These are phyloP conservation scores for Melanotus villosus DNA, from an alignment of 2,888 invertebrate species.

Conservation along the genomic window DNA sequence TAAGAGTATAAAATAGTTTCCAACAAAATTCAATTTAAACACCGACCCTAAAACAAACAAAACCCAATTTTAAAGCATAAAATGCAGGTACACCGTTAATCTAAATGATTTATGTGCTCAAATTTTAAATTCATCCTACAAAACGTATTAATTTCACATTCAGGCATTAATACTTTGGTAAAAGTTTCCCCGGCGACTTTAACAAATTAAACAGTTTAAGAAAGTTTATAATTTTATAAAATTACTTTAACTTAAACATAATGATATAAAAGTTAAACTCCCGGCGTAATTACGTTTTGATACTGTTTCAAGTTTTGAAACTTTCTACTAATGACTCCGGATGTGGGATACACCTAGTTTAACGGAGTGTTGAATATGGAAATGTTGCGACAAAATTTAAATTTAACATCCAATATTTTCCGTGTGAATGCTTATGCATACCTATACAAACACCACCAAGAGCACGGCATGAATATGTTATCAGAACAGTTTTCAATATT, in stretches of 20 bases:
- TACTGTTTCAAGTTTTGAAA: not conserved
- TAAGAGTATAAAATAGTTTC: no score
- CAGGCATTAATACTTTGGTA: not conserved
- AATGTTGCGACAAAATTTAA: not conserved
- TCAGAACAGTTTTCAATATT: not conserved
- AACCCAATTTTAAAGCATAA: no score
- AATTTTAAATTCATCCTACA: not conserved
- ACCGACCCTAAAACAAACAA: no score
- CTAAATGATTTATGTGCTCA: not conserved
- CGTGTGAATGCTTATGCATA: not conserved
- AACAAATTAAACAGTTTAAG: constrained; percentile 6
- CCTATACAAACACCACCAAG: not conserved
- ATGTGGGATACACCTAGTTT: not conserved
- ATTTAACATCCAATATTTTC: not conserved
- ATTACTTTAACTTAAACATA: constrained; percentile 11
- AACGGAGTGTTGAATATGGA: not conserved
- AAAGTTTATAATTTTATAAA: constrained; percentile 21
- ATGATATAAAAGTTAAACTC: constrained; percentile 16
- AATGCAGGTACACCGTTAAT: no score
- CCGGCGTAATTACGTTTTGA: constrained; percentile 14
- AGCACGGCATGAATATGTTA: not conserved
- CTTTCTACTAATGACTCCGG: constrained; percentile 1
- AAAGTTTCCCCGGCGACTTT: not conserved
- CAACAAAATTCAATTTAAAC: no score
- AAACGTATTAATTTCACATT: not conserved